Conservation (phyloP, 2,797 vertebrate genomes). For the Linurgus olivaceus region DNA sequence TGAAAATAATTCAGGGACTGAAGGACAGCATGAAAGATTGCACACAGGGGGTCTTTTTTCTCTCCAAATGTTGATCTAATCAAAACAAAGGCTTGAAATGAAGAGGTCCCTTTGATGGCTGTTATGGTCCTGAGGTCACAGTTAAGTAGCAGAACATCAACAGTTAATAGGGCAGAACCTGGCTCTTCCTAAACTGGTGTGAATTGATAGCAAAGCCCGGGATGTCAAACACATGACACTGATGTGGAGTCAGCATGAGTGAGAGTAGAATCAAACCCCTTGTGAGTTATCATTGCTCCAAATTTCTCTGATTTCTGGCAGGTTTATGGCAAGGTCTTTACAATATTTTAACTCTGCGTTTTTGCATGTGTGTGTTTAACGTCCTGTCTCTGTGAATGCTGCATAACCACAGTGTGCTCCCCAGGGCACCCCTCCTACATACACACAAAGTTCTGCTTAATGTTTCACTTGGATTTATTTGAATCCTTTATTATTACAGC, state of each 20-base stretch:
- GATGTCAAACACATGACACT: background rate
- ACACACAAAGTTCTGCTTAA: slow-evolving; percentile 5
- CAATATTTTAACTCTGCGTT: background rate
- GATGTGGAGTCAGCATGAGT: background rate
- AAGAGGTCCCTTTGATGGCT: background rate
- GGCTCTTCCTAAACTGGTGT: background rate
- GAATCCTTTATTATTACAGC: slow-evolving; percentile 20
- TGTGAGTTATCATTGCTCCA: background rate
- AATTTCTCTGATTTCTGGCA: slow-evolving; percentile 23
- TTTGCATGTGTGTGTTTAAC: slow-evolving; percentile 11
- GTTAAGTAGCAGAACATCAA: background rate
- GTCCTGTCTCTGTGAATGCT: background rate
- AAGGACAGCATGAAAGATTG: background rate
- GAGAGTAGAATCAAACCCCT: background rate
- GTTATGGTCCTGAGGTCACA: background rate
- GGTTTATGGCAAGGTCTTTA: slow-evolving; percentile 13
- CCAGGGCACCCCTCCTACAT: slow-evolving; percentile 22
- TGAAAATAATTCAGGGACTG: background rate
- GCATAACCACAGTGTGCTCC: slow-evolving; percentile 2
- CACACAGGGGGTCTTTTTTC: background rate
- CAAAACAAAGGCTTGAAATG: background rate
- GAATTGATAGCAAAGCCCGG: background rate
- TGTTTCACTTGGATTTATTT: slow-evolving; percentile 50
- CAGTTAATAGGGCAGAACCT: background rate
- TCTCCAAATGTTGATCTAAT: background rate